phyloP scores from a whole-genome alignment of 1,140 invertebrate species.

The Pentalonia nigronervosa region DNA sequence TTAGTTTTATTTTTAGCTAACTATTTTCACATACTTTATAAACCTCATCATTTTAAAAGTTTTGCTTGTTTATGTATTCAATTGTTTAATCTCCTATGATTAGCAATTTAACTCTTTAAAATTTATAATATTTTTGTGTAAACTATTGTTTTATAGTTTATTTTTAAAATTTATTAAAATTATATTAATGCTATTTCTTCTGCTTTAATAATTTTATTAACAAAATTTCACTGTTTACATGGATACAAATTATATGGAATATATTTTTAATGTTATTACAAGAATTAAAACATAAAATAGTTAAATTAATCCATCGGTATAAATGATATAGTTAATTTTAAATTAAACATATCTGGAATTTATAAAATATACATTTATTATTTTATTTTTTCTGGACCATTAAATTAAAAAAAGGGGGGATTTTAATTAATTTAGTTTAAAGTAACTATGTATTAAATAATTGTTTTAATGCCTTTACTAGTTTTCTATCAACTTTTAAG shows the following conservation, averaged over 20 bases:
- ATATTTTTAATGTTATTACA: not conserved
- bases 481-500: not conserved
- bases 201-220: not conserved
- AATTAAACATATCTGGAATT: not conserved
- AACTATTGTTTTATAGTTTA: not conserved
- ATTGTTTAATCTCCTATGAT: not conserved
- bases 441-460: not conserved
- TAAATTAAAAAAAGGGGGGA: too few relatives aligned
- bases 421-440: not conserved
- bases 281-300: not conserved
- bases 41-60: not conserved
- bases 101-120: constrained; percentile 31
- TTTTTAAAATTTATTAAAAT: not conserved
- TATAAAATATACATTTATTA: too few relatives aligned
- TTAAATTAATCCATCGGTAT: not conserved
- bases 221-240: not conserved
- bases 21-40: not conserved
- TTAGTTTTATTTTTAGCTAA: constrained; percentile 8
- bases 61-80: constrained; percentile 3
- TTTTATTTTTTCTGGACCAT: too few relatives aligned
- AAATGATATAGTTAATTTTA: not conserved
- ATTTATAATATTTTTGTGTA: not conserved
- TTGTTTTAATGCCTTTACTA: not conserved
- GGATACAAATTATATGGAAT: not conserved
- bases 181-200: not conserved